Base-by-base conservation (phyloP, 1,140 invertebrate genomes). In the Kradibia gibbosae region DNA sequence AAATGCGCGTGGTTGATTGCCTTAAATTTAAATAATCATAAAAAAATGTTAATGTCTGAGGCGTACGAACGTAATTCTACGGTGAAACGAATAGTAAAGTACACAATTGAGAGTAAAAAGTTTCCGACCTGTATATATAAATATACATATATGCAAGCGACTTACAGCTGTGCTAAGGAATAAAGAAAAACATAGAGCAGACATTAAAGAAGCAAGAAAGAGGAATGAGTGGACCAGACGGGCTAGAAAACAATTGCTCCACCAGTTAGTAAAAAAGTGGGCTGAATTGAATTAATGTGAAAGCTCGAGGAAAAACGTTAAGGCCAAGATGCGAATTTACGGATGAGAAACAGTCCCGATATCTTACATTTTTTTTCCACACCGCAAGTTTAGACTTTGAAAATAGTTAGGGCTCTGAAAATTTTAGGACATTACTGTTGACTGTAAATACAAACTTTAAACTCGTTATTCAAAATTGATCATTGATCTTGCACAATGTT, bases 11-110 rank as follows among this genome's bases (percentile, higher is more conserved):
- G 2, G 17, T 82, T 82, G 86, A 89, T 88, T 88, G 85, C 87
- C 86, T 88, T 86, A 85, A 87, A 89, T 89, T 89, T 89, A 87
- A 89, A 89, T 89, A 89, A 89, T 89, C 86, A 87, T 87, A 74
- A 83, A 86, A 89, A 88, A 88, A 89, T 88, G 88, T 89, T 88
- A 89, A 89, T 88, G 85, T 76, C 83, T 28, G 78, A 36, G 10
- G 62, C 0, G 80, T 80, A 67, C 71, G 65, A 31, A 39, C 84
- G 86, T 87, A 87, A 89, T 86, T 89, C 86, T 85, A 89, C 87
- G 86, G 85, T 87, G 86, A 89, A 88, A 55, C 36, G 57, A 76
- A 81, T 45, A 39, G 86, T 83, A 86, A 87, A 88, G 86, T 85
- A 73, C 20, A 20, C 3, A 53, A 4, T 53, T 8, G 60, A 60